Base-by-base conservation (phyloP, 2,113 vertebrate species). In the Menura novaehollandiae region DNA sequence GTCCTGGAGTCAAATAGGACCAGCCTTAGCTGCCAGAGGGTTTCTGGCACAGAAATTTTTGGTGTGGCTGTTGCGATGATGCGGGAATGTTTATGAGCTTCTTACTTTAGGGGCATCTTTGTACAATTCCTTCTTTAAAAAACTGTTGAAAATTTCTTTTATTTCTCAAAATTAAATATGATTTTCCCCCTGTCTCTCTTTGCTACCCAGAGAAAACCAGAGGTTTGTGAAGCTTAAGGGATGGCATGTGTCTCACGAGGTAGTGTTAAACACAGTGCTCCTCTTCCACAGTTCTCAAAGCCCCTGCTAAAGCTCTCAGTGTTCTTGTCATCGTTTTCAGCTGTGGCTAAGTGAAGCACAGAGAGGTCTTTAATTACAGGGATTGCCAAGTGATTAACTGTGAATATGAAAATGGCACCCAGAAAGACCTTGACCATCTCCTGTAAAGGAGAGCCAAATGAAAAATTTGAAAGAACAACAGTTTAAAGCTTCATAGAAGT, bases 171-270 rank as follows among this genome's bases (percentile, higher is more conserved):
- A 13, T 5, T 41, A 18, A 76, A 27, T 67, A 26, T 62, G 1
- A 3, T 3, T 28, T 78, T 89, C 64, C 6, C 5, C 9, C 10
- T 21, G 2, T 67, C 18, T 88, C 8, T 43, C 43, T 71, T 77
- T 69, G 18, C 24, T 85, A 68, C 22, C n/a, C 26, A 23, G 11
- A 59, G 30, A 39, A 84, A 71, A 56, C 19, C 41, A 76, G 41
- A 83, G 8, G 18, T 89, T 75, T 75, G 24, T 66, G 55, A 58
- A 80, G 32, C 10, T 56, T 21, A 75, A 58, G 11, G 16, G 2
- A 1, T 59, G 52, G 24, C 6, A 17, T 0, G 1, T 51, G 17
- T 74, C 41, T n/a, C 44, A 33, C 1, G 3, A 44, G 14, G 24
- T 5, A 37, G 16, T 26, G 49, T 56, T 68, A 35, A 79, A 72